Evolutionary conservation across 1,140 invertebrate species (phyloP), one percentile per base, ranked within the genome.

Genomic region (Bombus ignitus): DNA sequence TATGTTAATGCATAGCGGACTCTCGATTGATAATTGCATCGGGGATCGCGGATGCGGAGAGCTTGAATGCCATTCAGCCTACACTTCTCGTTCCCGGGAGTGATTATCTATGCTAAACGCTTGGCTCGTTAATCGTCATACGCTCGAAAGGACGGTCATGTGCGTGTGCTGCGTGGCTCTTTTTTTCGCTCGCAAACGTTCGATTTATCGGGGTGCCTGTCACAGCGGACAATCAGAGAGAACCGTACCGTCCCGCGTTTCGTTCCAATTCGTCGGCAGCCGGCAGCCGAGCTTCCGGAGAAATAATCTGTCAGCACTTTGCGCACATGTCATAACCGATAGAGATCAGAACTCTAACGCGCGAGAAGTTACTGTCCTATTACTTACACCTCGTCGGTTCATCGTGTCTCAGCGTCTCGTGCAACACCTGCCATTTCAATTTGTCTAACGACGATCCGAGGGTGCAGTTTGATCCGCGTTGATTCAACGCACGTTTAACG

Each of bases 81-180:
- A 88, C 87, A 87, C 77, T 79, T 78, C 80, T 81, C 75, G 86
- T 81, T 92, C 92, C 92, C 92, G 76, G 70, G 92, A 93, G 92
- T 93, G 91, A 93, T 93, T 93, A 93, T 93, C 92, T 92, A 93
- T 93, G 92, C 92, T 93, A 92, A 93, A 93, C 90, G 91, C 80
- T 90, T 79, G 88, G 72, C 91, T 92, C 89, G 89, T 92, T 92
- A 90, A 92, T 91, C 91, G 84, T 79, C 47, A 47, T 70, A 83
- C 77, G 39, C 32, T 75, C 53, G 76, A 62, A 65, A 62, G 77
- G 53, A 66, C 77, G 32, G 37, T 44, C 35, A 39, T 44, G 44
- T 57, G 74, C 81, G 73, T 66, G 84, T 65, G 15, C 53, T 53
- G 35, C 72, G 25, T 32, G 12, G 59, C n/a, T 59, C 37, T 57